phyloP scores from a whole-genome alignment of 2,888 invertebrate genomes.

The Limenitis arthemis region DNA sequence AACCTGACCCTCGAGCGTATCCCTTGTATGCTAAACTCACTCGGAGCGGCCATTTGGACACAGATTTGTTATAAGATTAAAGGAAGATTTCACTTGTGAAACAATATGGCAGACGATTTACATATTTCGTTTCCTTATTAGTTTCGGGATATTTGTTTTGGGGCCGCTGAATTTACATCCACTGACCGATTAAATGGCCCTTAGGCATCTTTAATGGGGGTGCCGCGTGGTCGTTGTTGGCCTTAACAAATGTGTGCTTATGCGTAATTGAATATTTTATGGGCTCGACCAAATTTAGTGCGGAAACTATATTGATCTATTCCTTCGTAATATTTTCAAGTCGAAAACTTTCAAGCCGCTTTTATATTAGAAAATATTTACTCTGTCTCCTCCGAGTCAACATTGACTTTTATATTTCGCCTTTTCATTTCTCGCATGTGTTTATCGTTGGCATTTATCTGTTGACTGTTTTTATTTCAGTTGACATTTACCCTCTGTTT shows the following conservation, averaged over 20 bases:
- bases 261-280: conserved; percentile 73
- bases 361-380: conserved; percentile 6
- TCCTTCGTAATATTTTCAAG: conserved; percentile 28
- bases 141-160: conserved; percentile 72
- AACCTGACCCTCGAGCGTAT: conserved; percentile 57
- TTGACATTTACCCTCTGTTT: conserved; percentile 69
- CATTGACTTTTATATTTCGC: conserved; percentile 50
- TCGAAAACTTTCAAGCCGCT: conserved; percentile 23
- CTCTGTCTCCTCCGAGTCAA: conserved; percentile 32
- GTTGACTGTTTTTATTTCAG: conserved; percentile 72
- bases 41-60: conserved; percentile 71
- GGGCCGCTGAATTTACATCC: conserved; percentile 70
- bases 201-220: conserved; percentile 73
- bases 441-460: conserved; percentile 71
- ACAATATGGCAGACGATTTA: conserved; percentile 72
- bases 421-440: conserved; percentile 61
- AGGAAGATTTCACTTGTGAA: conserved; percentile 74
- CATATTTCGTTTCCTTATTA: conserved; percentile 74
- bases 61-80: conserved; percentile 74
- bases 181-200: conserved; percentile 73
- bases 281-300: conserved; percentile 59
- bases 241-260: conserved; percentile 71
- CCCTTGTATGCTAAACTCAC: conserved; percentile 68
- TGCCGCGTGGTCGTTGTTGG: conserved; percentile 71
- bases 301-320: conserved; percentile 58